A percentile compares a stretch with the other conserved stretches of the same genome.
Evolutionary conservation across 2,888 invertebrate species (phyloP).

Genomic region (Hecatera dysodea): DNA sequence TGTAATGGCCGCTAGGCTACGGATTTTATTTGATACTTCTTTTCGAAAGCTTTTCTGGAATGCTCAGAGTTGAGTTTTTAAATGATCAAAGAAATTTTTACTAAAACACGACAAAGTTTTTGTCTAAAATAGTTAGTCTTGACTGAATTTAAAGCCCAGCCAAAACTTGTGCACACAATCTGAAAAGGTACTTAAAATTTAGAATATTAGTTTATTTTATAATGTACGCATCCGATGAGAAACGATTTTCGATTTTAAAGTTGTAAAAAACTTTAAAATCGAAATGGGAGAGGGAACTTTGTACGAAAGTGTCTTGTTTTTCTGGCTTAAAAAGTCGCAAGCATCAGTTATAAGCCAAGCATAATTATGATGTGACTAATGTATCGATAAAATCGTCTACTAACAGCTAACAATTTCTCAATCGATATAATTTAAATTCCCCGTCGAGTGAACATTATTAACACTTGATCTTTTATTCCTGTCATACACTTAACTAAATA

Average conservation of each 20-base stretch:
- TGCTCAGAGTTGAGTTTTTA: slow-evolving; percentile 14
- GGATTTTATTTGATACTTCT: slow-evolving; percentile 86
- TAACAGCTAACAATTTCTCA: slow-evolving; percentile 68
- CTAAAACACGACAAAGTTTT: not conserved
- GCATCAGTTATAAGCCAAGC: too few relatives aligned
- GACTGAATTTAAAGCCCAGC: too few relatives aligned
- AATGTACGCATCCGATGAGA: too few relatives aligned
- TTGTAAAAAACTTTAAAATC: too few relatives aligned
- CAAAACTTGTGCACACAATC: too few relatives aligned
- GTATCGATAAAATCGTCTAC: slow-evolving; percentile 8
- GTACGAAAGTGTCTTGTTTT: too few relatives aligned
- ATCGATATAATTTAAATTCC: slow-evolving; percentile 70
- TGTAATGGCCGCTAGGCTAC: slow-evolving; percentile 81
- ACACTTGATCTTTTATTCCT: slow-evolving; percentile 81
- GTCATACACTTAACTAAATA: slow-evolving; percentile 66
- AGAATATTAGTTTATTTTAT: too few relatives aligned
- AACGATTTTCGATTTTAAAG: too few relatives aligned
- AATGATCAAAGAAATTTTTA: slow-evolving; percentile 4
- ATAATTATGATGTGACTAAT: slow-evolving; percentile 35
- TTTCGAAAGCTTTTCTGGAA: slow-evolving; percentile 31
- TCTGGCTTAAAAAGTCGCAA: too few relatives aligned
- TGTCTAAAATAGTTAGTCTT: not conserved
- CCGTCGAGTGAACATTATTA: slow-evolving; percentile 69
- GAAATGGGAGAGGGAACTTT: too few relatives aligned
- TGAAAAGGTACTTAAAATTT: too few relatives aligned